These are phyloP conservation scores for Lithobates sylvaticus DNA, from an alignment of 2,797 vertebrate species.

Conservation along the genomic window DNA sequence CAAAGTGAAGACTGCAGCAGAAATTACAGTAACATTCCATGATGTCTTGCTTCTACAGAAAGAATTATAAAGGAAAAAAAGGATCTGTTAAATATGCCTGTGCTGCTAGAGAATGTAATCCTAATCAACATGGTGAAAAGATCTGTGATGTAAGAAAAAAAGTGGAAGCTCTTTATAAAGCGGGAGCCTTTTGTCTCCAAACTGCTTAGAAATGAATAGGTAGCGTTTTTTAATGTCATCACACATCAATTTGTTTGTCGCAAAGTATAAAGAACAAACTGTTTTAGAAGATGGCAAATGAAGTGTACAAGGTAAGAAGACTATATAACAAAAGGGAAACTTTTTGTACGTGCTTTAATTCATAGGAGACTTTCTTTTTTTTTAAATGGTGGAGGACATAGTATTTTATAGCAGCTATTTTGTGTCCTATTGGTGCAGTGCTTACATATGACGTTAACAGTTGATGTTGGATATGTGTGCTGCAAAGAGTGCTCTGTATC, in stretches of 20 bases:
- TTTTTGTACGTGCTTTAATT: neutral
- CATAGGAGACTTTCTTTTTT: neutral
- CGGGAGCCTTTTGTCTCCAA: slow-evolving; percentile 50
- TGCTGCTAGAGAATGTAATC: slow-evolving; percentile 34
- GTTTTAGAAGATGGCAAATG: slow-evolving; percentile 18
- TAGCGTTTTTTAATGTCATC: slow-evolving; percentile 54
- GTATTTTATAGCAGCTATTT: neutral
- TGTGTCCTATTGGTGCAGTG: too few species aligned
- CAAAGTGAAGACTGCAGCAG: slow-evolving; percentile 24
- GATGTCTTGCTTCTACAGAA: slow-evolving; percentile 20
- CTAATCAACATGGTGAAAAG: slow-evolving; percentile 56
- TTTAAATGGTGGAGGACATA: neutral
- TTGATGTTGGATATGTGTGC: too few species aligned
- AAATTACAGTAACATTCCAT: slow-evolving; percentile 49
- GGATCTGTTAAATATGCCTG: slow-evolving; percentile 40
- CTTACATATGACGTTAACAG: too few species aligned
- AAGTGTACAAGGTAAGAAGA: slow-evolving; percentile 10
- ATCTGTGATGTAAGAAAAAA: slow-evolving; percentile 57
- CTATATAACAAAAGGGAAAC: neutral
- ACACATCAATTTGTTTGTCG: slow-evolving; percentile 51
- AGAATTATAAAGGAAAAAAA: slow-evolving; percentile 37
- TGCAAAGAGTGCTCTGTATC: too few species aligned
- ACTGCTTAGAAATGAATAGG: slow-evolving; percentile 55
- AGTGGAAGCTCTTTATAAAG: slow-evolving; percentile 31
- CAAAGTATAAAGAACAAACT: slow-evolving; percentile 40